phyloP scores from a whole-genome alignment of 2,888 invertebrate genomes.

The Dynastes maya region DNA sequence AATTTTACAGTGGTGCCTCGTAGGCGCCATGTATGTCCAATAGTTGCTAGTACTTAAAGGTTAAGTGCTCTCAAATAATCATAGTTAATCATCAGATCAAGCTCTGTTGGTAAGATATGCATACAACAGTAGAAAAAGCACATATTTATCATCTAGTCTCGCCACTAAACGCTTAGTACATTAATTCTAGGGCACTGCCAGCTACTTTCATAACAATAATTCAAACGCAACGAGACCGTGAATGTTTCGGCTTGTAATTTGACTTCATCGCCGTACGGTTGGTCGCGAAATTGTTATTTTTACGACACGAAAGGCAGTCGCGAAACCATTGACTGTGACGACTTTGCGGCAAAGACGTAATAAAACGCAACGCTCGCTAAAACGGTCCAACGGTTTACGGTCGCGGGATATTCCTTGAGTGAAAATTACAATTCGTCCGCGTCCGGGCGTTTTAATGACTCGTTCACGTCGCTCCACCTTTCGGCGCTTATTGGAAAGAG shows the following conservation, averaged over 20 bases:
- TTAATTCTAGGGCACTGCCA: background rate
- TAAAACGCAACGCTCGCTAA: conserved; percentile 38
- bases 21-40: too few relatives aligned
- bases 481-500: conserved; percentile 1
- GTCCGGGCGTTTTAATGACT: conserved; percentile 24
- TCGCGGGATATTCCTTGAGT: conserved; percentile 36
- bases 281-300: conserved; percentile 41
- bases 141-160: too few relatives aligned
- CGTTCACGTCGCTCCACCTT: background rate
- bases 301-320: conserved; percentile 35
- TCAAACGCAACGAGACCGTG: conserved; percentile 5
- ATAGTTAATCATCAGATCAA: too few relatives aligned
- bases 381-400: conserved; percentile 34
- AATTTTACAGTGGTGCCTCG: too few relatives aligned
- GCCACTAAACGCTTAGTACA: background rate
- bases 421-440: conserved; percentile 45
- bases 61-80: too few relatives aligned
- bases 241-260: conserved; percentile 20
- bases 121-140: too few relatives aligned
- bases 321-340: conserved; percentile 42
- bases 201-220: conserved; percentile 10
- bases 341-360: conserved; percentile 37
- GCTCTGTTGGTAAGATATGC: too few relatives aligned
- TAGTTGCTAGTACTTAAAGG: too few relatives aligned
- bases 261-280: conserved; percentile 1